Conservation (phyloP, 2,888 invertebrate species). For the Amiota minor region DNA sequence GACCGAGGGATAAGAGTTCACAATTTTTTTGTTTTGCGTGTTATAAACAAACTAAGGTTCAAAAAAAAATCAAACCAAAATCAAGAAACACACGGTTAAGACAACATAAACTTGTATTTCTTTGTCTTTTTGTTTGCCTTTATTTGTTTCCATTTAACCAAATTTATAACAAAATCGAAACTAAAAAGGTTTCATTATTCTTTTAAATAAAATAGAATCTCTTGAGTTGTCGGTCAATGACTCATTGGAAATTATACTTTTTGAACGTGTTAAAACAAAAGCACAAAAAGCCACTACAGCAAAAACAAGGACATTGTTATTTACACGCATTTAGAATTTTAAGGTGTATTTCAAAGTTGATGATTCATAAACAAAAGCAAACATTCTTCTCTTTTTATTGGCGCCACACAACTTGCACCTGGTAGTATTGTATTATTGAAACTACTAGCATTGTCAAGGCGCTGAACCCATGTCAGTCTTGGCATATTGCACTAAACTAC, state of each 20-base stretch:
- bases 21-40: not conserved
- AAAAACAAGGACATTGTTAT: not conserved
- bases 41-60: constrained; percentile 1
- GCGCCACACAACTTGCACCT: not conserved
- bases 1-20: too few species aligned
- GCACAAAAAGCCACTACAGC: not conserved
- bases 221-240: constrained; percentile 52
- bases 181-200: not conserved
- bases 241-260: constrained; percentile 48
- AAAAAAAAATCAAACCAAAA: not conserved
- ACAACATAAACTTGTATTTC: too few species aligned
- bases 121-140: too few species aligned
- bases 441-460: too few species aligned
- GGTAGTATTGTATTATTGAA: not conserved
- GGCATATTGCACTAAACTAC: not conserved
- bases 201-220: not conserved
- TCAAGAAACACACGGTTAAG: too few species aligned
- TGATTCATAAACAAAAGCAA: constrained; percentile 5
- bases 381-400: not conserved
- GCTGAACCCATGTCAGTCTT: not conserved
- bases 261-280: too few species aligned
- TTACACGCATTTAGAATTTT: constrained; percentile 39
- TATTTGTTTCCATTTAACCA: too few species aligned
- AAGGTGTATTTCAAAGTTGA: constrained; percentile 15
- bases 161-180: too few species aligned